Conservation (phyloP, 2,888 invertebrate species). For the Sesia bembeciformis region DNA sequence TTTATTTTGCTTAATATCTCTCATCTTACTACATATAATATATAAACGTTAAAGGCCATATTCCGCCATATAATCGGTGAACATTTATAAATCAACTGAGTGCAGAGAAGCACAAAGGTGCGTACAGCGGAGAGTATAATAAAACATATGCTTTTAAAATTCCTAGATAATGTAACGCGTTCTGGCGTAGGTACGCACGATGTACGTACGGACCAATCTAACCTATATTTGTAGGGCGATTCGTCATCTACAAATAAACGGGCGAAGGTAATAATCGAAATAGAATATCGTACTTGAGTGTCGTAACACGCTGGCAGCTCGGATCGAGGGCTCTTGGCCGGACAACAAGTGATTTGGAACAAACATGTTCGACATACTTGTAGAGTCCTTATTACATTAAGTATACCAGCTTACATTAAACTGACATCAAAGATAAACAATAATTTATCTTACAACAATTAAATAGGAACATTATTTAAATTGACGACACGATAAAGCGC, state of each 20-base stretch:
- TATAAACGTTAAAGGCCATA: background rate
- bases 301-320: slow-evolving; percentile 60
- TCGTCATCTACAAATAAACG: slow-evolving; percentile 70
- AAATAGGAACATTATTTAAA: too few species aligned
- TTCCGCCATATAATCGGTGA: background rate
- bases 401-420: too few species aligned
- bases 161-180: slow-evolving; percentile 62
- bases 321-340: slow-evolving; percentile 33
- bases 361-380: slow-evolving; percentile 19
- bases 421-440: too few species aligned
- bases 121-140: slow-evolving; percentile 18
- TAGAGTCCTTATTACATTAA: slow-evolving; percentile 1
- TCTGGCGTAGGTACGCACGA: slow-evolving; percentile 17
- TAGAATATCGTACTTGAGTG: slow-evolving; percentile 62
- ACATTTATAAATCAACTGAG: background rate
- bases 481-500: too few species aligned
- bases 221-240: slow-evolving; percentile 44
- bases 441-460: too few species aligned
- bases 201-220: slow-evolving; percentile 14
- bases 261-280: slow-evolving; percentile 72
- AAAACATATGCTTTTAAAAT: slow-evolving; percentile 65
- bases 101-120: background rate
- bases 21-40: too few species aligned
- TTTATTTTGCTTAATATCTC: too few species aligned
- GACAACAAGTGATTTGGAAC: slow-evolving; percentile 38